Evolutionary conservation across 2,797 vertebrate species (phyloP).

Genomic region (Telmatherina bonti): DNA sequence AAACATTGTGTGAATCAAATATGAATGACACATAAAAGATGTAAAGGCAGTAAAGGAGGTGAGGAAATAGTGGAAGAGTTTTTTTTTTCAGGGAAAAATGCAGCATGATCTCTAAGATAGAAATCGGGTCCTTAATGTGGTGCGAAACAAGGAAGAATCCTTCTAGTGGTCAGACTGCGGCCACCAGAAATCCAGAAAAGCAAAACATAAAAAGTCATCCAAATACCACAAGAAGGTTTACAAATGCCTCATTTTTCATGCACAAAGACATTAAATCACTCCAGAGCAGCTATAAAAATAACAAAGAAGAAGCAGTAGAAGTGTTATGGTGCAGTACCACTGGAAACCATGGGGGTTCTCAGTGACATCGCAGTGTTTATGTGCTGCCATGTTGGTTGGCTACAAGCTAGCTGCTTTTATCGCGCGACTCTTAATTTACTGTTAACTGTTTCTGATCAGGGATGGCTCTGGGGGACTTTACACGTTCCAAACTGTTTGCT

Average conservation of each 20-base stretch:
- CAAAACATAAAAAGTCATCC: background rate
- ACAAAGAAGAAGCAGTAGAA: background rate
- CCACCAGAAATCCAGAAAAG: background rate
- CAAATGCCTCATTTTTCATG: background rate
- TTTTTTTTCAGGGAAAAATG: slow-evolving; percentile 32
- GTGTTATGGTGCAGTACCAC: too few relatives aligned
- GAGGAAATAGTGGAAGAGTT: slow-evolving; percentile 38
- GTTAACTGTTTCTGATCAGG: too few relatives aligned
- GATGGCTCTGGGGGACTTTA: too few relatives aligned
- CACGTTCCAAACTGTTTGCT: too few relatives aligned
- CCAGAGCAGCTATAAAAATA: accelerated
- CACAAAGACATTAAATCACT: background rate
- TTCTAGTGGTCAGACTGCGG: background rate
- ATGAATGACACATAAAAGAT: slow-evolving; percentile 71
- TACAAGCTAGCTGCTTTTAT: too few relatives aligned
- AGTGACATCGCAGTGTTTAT: too few relatives aligned
- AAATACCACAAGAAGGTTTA: background rate
- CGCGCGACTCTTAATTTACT: too few relatives aligned
- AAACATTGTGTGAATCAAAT: slow-evolving; percentile 72
- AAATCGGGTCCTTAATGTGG: slow-evolving; percentile 16
- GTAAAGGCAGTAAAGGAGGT: slow-evolving; percentile 57
- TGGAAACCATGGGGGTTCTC: too few relatives aligned
- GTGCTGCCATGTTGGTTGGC: too few relatives aligned
- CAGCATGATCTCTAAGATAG: slow-evolving; percentile 22
- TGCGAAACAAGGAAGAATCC: slow-evolving; percentile 24